Evolutionary conservation across 2,888 invertebrate genomes (phyloP), one percentile per base, ranked within the genome.

Genomic region (Magallana nippona): DNA sequence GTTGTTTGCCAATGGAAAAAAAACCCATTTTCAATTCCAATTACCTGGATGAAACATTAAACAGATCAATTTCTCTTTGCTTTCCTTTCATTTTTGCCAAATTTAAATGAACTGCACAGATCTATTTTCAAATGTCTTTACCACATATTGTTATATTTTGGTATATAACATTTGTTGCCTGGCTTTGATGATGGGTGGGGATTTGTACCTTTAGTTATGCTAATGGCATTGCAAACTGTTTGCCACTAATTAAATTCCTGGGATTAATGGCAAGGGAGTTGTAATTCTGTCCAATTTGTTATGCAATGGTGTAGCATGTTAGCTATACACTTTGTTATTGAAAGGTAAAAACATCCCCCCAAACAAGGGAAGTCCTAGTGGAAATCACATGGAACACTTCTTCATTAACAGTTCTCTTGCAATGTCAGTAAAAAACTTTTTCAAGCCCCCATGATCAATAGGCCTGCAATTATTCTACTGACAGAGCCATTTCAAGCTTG

Each of bases 401-500:
- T 71, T 71, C 71, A 71, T 71, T 71, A 71, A 71, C 71, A 2
- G 71, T 71, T 71, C 71, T 22, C 27, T 71, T 27, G 32, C 13
- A 71, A 27, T 71, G 32, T 27, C 71, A 71, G 71, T 32, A 71
- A 71, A 71, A 71, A n/a, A 60, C 22, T 15, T 71, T 71, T 71
- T 71, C 71, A 27, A 71, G 71, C 71, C 15, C 19, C 71, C 27
- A 22, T 84, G 81, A 84, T 84, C 78, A 81, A 84, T 84, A 78
- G 78, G 62, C 78, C 78, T 78, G 44, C 81, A 78, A 84, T 81
- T 84, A 78, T 81, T 62, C 32, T 78, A 22, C 77, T 84, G 81
- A 81, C 81, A 81, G 78, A 44, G 57, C 81, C 81, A 84, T 84
- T 84, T 84, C 84, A 84, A 81, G 84, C 84, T 63, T 84, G 81